Evolutionary conservation across 2,888 invertebrate genomes (phyloP), one percentile per base, ranked within the genome.

Genomic region (Drosophila paucipuncta): DNA sequence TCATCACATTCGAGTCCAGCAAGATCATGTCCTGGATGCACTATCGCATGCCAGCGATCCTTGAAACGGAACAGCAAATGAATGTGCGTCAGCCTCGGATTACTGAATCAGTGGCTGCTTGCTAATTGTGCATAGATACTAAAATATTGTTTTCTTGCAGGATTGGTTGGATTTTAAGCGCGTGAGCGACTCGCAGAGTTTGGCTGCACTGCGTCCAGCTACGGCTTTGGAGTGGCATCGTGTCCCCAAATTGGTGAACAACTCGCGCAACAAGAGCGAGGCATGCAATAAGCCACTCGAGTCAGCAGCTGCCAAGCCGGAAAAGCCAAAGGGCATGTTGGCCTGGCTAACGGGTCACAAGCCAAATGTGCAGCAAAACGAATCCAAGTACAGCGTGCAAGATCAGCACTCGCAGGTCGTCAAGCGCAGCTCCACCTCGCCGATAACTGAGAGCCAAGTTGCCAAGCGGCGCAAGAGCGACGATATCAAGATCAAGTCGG

Each of bases 41-140:
- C 93, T 95, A 97, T 85, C 94, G 97, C 89, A 96, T 96, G 95
- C 97, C 97, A 67, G 96, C 97, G n/a, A 94, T 97, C 83, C 94
- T 97, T 53, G 95, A 95, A 66, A 95, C 94, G 39, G 95, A 96
- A 47, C 94, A 95, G 83, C 95, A 96, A 92, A 94, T 96, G 76
- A 92, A 95, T 83, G 96, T 96, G 85, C 90, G 93, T 91, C 47
- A 16, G 25, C 16, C 16, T 0, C 13, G 4, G 2, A 13, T 18
- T 37, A 22, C 16, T 65, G 11, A n/a, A 16, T 47, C 13, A 47
- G 13, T 22, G 7, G 47, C 22, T 39, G 0, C 0, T 0, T n/a
- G 30, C 6, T 16, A 39, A 39, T 18, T 1, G n/a, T 25, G 2
- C 1, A 11, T 16, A 10, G 4, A 25, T 62, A 22, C 10, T n/a